Base-by-base conservation (phyloP, 2,888 invertebrate species). In the Ophraella communa region DNA sequence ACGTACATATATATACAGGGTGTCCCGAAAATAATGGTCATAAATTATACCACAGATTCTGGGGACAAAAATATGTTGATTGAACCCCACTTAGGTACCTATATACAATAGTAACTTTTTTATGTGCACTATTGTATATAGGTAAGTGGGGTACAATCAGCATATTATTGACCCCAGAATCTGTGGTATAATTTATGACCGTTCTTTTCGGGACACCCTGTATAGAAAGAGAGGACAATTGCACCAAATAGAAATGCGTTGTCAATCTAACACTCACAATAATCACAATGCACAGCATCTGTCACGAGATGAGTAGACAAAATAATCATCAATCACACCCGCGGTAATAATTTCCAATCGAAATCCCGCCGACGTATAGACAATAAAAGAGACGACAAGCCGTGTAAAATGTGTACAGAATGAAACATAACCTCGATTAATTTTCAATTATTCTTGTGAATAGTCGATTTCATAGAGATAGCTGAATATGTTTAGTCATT, bases 321-420 rank as follows among this genome's bases (percentile, higher is more conserved):
- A 39, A 58, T 30, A 10, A 44, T 58, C 58, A 58, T 58, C 51
- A 58, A 58, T 58, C 58, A 51, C 35, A 23, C 35, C 23, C 20
- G 35, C 49, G 51, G 58, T 58, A 49, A 58, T 58, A 49, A 58
- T 58, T 58, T 45, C 51, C 58, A 58, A 58, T 58, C 39, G 21
- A 18, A 45, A 45, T 24, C 56, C n/a, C 42, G 56, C 30, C 56
- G 24, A 56, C 44, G 42, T 30, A 20, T 57, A 57, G 30, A 47
- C 33, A 57, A 47, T 57, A 7, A 57, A 57, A 57, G 45, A 57
- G 47, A 45, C 20, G 47, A 33, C 57, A 21, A 11, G 10, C 21
- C 11, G 39, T 39, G 39, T 39, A 39, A 39, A 17, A 39, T 39
- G 14, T 14, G 17, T 39, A 17, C 14, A 39, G 17, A 39, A 39